Conservation (phyloP, 2,797 vertebrate genomes). For the Yasuhikotakia modesta region DNA sequence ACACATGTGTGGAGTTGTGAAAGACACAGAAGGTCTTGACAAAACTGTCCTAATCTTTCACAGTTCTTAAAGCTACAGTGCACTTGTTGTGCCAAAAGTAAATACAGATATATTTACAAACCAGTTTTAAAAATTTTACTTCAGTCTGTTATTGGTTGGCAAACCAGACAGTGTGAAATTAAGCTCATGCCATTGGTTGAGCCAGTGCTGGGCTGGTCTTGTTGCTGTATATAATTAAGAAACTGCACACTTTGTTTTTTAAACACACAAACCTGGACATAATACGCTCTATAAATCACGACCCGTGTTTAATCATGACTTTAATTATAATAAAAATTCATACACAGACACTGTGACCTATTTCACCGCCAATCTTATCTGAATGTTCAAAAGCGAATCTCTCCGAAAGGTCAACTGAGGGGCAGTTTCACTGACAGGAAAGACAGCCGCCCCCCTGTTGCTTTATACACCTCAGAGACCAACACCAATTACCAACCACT, state of each 20-base stretch:
- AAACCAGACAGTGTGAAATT: too few species aligned
- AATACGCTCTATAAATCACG: neutral
- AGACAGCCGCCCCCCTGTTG: slow-evolving; percentile 6
- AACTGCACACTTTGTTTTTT: neutral
- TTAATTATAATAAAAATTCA: neutral
- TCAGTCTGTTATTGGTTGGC: too few species aligned
- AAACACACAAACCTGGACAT: neutral
- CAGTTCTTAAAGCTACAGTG: neutral
- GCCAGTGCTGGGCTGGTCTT: too few species aligned
- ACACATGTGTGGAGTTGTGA: neutral
- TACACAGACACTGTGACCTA: neutral
- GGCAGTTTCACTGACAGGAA: neutral
- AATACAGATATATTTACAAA: too few species aligned
- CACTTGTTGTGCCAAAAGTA: neutral
- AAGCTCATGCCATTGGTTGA: too few species aligned
- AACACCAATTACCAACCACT: slow-evolving; percentile 30
- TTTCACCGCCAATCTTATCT: neutral
- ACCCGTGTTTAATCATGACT: neutral
- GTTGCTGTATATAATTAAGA: neutral
- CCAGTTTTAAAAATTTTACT: too few species aligned
- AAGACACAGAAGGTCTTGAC: neutral
- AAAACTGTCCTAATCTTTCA: neutral
- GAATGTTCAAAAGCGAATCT: neutral
- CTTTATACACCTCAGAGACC: slow-evolving; percentile 17
- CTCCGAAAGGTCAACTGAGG: too few species aligned